A percentile compares a stretch with the other conserved stretches of the same genome.
These are phyloP conservation scores for Taxidea taxus DNA, from an alignment of 2,113 vertebrate genomes.

Conservation along the genomic window DNA sequence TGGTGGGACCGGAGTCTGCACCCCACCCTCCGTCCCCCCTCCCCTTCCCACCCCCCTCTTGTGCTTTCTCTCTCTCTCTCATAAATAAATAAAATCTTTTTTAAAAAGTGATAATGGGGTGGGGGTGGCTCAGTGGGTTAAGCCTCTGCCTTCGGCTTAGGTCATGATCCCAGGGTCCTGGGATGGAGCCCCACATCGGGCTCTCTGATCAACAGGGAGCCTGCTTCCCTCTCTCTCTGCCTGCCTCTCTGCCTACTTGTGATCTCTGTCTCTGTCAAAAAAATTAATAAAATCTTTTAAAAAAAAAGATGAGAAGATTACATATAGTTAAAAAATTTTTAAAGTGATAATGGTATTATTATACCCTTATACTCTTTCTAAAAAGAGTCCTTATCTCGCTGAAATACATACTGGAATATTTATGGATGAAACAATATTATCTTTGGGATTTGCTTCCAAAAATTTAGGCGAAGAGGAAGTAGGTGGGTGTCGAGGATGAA, in stretches of 20 bases:
- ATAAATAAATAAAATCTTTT: not conserved
- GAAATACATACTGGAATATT: not conserved
- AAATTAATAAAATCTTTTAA: too few relatives aligned
- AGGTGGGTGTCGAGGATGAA: not conserved
- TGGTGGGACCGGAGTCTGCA: not conserved
- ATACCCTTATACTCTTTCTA: not conserved
- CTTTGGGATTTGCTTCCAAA: slow-evolving; percentile 44
- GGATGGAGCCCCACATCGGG: too few relatives aligned
- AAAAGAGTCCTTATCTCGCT: slow-evolving; percentile 9
- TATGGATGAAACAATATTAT: not conserved
- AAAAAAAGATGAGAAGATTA: too few relatives aligned
- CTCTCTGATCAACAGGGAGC: too few relatives aligned
- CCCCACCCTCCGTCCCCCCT: not conserved
- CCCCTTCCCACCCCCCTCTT: not conserved
- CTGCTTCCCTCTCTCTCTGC: too few relatives aligned
- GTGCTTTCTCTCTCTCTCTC: not conserved
- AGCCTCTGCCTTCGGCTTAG: too few relatives aligned
- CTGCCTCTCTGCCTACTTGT: too few relatives aligned
- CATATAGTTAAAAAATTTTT: not conserved
- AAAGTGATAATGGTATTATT: not conserved
- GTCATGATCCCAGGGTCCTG: too few relatives aligned
- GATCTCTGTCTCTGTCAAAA: too few relatives aligned
- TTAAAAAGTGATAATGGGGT: not conserved
- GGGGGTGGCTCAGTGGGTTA: too few relatives aligned
- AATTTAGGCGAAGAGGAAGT: not conserved